phyloP scores from a whole-genome alignment of 2,113 vertebrate species.

The Cebidichthys violaceus region DNA sequence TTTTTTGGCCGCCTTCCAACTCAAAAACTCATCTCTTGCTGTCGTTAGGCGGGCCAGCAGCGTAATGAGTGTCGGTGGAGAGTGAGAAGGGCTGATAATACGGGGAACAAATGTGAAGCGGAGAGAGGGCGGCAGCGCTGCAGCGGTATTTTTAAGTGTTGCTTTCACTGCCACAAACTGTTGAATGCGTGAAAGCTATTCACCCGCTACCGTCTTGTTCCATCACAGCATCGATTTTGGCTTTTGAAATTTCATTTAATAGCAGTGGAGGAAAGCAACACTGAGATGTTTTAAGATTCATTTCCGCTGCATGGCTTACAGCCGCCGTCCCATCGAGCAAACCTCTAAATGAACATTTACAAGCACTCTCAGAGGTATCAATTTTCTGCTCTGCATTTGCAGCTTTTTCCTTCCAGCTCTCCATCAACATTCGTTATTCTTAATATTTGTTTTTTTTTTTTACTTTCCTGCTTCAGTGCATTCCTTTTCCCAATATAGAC shows the following conservation, averaged over 20 bases:
- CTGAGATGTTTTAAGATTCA: constrained; percentile 25
- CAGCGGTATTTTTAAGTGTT: constrained; percentile 26
- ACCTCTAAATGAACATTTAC: constrained; percentile 29
- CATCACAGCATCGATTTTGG: constrained; percentile 36
- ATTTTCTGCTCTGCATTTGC: constrained; percentile 33
- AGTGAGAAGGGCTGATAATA: constrained; percentile 39
- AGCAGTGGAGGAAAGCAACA: constrained; percentile 20
- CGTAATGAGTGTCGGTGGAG: constrained; percentile 28
- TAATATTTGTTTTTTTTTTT: background rate
- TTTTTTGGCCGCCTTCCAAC: constrained; percentile 22
- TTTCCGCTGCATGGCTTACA: constrained; percentile 9
- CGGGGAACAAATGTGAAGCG: constrained; percentile 31
- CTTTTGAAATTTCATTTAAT: constrained; percentile 48
- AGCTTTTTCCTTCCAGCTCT: background rate
- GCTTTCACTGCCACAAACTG: constrained; percentile 30
- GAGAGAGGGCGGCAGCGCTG: constrained; percentile 11
- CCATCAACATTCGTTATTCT: constrained; percentile 14
- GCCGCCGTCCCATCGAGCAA: background rate
- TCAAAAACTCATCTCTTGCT: constrained; percentile 25
- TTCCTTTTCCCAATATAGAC: constrained; percentile 86
- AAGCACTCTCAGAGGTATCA: constrained; percentile 23
- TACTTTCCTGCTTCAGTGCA: background rate
- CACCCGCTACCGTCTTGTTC: constrained; percentile 34
- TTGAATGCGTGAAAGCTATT: constrained; percentile 41
- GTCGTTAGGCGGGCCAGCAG: constrained; percentile 7